Percentiles rank a stretch among this genome's conserved stretches.
Evolutionary conservation across 1,140 invertebrate genomes (phyloP).

Genomic region (Ericerus pela): DNA sequence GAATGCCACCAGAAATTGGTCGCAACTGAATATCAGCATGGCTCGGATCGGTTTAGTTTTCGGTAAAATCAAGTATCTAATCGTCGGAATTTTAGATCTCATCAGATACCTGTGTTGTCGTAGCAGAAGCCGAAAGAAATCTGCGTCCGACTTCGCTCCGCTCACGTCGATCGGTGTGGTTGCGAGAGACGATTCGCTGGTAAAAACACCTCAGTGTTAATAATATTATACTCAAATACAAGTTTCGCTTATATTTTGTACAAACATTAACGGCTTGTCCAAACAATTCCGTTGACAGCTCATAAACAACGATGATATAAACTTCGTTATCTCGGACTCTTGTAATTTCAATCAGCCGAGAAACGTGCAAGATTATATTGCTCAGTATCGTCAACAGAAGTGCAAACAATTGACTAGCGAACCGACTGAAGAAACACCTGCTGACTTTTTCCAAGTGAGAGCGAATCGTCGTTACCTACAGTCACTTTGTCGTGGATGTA

Average conservation of each 20-base stretch:
- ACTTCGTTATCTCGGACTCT: neutral
- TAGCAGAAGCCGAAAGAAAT: neutral
- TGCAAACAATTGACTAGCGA: neutral
- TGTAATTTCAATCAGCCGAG: neutral
- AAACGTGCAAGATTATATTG: constrained; percentile 4
- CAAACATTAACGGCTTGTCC: neutral
- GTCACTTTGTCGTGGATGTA: no score
- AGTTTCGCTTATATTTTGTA: neutral
- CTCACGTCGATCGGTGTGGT: neutral
- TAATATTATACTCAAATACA: neutral
- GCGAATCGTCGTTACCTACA: neutral
- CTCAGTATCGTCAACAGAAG: constrained; percentile 1
- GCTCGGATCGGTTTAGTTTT: neutral
- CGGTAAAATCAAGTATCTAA: neutral
- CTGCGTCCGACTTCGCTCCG: neutral
- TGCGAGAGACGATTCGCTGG: neutral
- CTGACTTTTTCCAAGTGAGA: neutral
- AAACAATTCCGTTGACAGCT: neutral
- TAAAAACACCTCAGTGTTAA: neutral
- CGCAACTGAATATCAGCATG: no score
- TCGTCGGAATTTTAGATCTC: neutral
- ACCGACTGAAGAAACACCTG: neutral
- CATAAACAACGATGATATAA: neutral
- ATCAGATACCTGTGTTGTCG: neutral
- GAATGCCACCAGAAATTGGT: no score